phyloP scores from a whole-genome alignment of 2,888 invertebrate species.

The Coleophora deauratella region DNA sequence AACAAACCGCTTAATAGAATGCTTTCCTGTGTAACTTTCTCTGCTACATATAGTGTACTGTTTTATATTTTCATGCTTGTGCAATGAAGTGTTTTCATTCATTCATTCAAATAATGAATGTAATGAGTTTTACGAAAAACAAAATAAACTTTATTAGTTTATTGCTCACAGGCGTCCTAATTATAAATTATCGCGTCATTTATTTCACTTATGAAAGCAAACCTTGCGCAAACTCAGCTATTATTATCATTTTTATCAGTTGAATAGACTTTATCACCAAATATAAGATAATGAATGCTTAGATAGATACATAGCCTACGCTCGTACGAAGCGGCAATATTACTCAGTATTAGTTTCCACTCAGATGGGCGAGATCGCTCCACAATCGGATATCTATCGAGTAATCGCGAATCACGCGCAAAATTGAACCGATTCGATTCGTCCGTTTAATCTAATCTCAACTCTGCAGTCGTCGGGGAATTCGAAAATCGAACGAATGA shows the following conservation, averaged over 20 bases:
- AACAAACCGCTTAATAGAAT: too few relatives aligned
- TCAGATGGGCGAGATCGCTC: conserved; percentile 38
- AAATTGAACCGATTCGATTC: conserved; percentile 40
- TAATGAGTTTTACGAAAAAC: too few relatives aligned
- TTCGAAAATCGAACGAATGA: conserved; percentile 20
- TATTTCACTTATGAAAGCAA: background rate
- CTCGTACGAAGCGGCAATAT: conserved; percentile 17
- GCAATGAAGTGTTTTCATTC: too few relatives aligned
- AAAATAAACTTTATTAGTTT: too few relatives aligned
- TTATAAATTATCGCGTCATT: too few relatives aligned
- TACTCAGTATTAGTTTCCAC: conserved; percentile 30
- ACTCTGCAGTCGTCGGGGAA: conserved; percentile 27
- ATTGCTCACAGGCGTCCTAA: too few relatives aligned
- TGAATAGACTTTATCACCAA: conserved; percentile 40
- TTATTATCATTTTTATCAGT: conserved; percentile 29
- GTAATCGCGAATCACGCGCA: conserved; percentile 53
- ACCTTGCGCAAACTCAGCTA: conserved; percentile 27
- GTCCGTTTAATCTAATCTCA: conserved; percentile 35
- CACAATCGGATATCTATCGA: conserved; percentile 42
- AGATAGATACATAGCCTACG: conserved; percentile 27
- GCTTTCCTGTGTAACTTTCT: too few relatives aligned
- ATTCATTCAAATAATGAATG: too few relatives aligned
- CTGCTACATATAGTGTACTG: too few relatives aligned
- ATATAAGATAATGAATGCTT: conserved; percentile 25
- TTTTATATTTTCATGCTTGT: too few relatives aligned